Conservation (phyloP, 2,888 invertebrate genomes). For the Acanthosoma haemorrhoidale region DNA sequence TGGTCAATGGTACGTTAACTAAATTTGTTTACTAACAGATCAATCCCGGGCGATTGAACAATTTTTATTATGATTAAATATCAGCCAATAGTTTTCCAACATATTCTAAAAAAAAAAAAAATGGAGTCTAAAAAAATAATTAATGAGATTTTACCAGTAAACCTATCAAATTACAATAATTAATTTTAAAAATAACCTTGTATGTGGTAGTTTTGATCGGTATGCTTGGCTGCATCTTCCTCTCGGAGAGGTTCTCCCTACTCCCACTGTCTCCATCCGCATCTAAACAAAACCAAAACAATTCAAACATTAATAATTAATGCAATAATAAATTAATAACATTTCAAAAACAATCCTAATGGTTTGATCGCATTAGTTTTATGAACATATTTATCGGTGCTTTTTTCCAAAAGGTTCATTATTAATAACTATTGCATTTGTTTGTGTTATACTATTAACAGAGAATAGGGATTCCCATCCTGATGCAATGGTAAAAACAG, state of each 20-base stretch:
- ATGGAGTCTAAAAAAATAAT: no score
- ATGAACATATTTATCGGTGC: background rate
- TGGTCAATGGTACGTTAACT: no score
- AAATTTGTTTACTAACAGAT: no score
- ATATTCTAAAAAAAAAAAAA: background rate
- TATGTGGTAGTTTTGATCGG: conserved; percentile 73
- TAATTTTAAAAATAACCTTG: conserved; percentile 53
- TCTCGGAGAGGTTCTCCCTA: conserved; percentile 48
- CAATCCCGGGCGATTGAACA: no score
- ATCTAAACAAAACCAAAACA: conserved; percentile 40
- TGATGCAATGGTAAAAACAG: no score
- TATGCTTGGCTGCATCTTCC: conserved; percentile 56
- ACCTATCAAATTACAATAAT: conserved; percentile 43
- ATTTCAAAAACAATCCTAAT: no score
- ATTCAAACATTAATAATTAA: background rate
- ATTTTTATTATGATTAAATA: no score
- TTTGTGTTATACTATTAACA: no score
- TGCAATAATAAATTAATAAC: background rate
- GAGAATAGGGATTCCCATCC: no score
- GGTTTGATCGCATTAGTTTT: no score
- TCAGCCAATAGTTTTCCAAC: no score
- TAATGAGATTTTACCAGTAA: background rate
- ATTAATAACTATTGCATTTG: background rate
- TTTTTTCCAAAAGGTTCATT: background rate
- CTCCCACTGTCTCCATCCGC: conserved; percentile 58